These are phyloP conservation scores for Epizoanthus fatuus DNA, from an alignment of 92 coral and sea anemone genomes.

Conservation along the genomic window DNA sequence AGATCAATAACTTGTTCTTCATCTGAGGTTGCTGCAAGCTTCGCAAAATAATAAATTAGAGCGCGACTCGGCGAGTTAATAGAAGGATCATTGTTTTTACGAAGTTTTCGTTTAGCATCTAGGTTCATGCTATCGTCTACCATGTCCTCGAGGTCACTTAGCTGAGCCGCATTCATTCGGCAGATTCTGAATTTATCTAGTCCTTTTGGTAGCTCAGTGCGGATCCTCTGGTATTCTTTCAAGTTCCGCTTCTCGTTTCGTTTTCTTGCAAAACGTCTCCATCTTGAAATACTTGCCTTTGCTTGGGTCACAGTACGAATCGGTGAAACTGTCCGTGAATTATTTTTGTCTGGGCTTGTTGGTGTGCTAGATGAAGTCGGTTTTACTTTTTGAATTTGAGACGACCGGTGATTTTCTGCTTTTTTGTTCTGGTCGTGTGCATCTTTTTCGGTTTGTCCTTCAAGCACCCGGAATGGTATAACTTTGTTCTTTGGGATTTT, in stretches of 20 bases:
- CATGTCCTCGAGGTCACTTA: constrained; percentile 89
- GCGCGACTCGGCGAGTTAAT: constrained; percentile 95
- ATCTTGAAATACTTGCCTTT: constrained; percentile 81
- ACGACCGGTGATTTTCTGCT: background rate
- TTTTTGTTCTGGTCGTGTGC: background rate
- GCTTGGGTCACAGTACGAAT: constrained; percentile 71
- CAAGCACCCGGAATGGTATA: constrained; percentile 56
- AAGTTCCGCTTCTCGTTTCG: constrained; percentile 45
- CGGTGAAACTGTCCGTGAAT: constrained; percentile 68
- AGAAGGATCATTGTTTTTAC: constrained; percentile 57
- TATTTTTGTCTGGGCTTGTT: constrained; percentile 37
- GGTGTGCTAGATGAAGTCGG: background rate
- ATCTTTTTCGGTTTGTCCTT: constrained; percentile 34
- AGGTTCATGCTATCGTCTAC: constrained; percentile 59
- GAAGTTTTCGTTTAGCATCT: constrained; percentile 43
- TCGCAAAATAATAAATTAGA: constrained; percentile 88
- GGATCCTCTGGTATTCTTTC: constrained; percentile 56
- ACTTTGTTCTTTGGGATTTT: constrained; percentile 78
- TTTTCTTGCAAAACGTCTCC: constrained; percentile 78
- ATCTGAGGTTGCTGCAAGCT: constrained; percentile 83
- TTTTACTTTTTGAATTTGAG: background rate
- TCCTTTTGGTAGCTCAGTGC: constrained; percentile 59
- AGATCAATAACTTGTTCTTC: constrained; percentile 92
- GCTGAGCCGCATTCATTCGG: constrained; percentile 88
- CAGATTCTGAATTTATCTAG: constrained; percentile 58